Percentiles rank a stretch among this genome's conserved stretches.
Conservation (phyloP, 2,113 vertebrate genomes). For the Eublepharis macularius region DNA sequence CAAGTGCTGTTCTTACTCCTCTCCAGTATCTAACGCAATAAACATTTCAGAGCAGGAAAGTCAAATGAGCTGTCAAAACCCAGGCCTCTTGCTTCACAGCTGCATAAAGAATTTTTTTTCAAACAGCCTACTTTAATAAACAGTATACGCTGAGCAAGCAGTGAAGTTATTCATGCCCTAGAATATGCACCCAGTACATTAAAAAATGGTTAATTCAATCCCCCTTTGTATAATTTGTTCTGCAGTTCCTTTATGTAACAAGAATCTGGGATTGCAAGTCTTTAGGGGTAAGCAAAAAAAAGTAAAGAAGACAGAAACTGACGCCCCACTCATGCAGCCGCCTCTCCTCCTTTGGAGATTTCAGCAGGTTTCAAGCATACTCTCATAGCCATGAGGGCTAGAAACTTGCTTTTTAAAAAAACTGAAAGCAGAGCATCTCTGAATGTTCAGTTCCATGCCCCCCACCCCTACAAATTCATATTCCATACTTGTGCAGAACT, state of each 20-base stretch:
- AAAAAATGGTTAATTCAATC: background rate
- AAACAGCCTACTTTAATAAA: background rate
- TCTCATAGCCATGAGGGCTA: background rate
- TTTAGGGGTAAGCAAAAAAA: background rate
- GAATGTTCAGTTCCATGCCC: background rate
- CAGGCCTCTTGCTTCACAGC: conserved; percentile 2
- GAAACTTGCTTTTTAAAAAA: background rate
- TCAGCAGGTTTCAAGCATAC: background rate
- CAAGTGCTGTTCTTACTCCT: conserved; percentile 43
- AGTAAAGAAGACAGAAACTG: too few relatives aligned
- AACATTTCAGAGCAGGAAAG: conserved; percentile 30
- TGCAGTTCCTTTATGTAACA: background rate
- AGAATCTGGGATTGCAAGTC: background rate
- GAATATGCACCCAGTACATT: background rate
- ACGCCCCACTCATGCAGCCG: too few relatives aligned
- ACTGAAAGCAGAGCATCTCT: background rate
- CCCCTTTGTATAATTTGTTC: background rate
- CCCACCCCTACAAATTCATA: background rate
- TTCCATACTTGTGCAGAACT: background rate
- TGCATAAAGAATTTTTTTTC: rapidly evolving
- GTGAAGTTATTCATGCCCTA: background rate
- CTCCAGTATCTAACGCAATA: conserved; percentile 31
- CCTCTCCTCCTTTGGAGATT: background rate
- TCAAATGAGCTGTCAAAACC: conserved; percentile 35
- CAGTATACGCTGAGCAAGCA: background rate